A percentile compares a stretch with the other conserved stretches of the same genome.
Evolutionary conservation across 2,888 invertebrate genomes (phyloP).

Genomic region (Quadroppia sp.): DNA sequence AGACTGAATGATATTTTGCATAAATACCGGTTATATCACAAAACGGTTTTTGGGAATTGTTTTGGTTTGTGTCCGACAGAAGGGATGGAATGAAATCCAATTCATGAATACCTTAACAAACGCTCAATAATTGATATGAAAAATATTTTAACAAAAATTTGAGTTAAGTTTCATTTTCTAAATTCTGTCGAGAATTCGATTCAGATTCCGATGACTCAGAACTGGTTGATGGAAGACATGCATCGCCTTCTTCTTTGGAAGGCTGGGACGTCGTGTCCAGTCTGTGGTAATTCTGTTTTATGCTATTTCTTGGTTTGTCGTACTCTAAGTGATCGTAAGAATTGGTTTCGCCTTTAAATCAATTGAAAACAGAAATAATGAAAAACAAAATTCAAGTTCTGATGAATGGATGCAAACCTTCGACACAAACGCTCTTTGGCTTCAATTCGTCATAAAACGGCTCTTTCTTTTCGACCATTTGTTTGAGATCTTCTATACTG

Average conservation of each 20-base stretch:
- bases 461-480: slow-evolving; percentile 56
- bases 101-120: no score
- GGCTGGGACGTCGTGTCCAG: slow-evolving; percentile 41
- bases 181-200: not conserved
- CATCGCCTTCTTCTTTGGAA: not conserved
- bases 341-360: slow-evolving; percentile 36
- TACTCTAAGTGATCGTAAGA: slow-evolving; percentile 46
- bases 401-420: slow-evolving; percentile 39
- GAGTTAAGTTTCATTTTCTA: slow-evolving; percentile 3
- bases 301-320: slow-evolving; percentile 44
- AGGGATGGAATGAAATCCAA: no score
- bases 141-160: not conserved
- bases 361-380: slow-evolving; percentile 25
- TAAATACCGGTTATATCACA: no score
- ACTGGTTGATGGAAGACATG: not conserved
- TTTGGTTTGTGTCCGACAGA: no score
- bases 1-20: no score
- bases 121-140: not conserved
- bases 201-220: not conserved
- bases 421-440: slow-evolving; percentile 43
- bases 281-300: slow-evolving; percentile 46
- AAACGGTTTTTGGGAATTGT: no score
- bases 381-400: no score
- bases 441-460: slow-evolving; percentile 49
- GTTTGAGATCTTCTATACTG: slow-evolving; percentile 63